Base-by-base conservation (phyloP, 2,113 vertebrate genomes). In the Zosterops japonicus region DNA sequence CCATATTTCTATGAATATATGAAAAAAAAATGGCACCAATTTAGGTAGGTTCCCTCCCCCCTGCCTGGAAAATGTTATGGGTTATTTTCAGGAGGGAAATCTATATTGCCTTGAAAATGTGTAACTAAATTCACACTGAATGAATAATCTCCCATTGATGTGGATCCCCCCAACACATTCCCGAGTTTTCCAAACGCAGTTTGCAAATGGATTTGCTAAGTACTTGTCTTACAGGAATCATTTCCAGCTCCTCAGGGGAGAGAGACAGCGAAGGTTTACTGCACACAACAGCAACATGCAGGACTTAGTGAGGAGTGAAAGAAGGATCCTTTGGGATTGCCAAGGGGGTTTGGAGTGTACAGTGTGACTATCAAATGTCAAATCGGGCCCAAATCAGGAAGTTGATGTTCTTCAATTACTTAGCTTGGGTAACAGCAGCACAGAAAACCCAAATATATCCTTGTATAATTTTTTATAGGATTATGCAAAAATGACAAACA, bases 201-300 rank as follows among this genome's bases (percentile, higher is more conserved):
- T 92, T 49, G 36, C 52, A 76, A 69, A 94, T 74, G 82, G 47
- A 88, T 92, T 90, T 86, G 71, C 92, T 83, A 91, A 95, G 70
- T 60, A 67, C 17, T 10, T 41, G 68, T 55, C 55, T 92, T 92
- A 41, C 20, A 90, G 71, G 71, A 90, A 70, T 50, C 5, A 47
- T 80, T 91, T 82, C 17, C 68, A 86, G 67, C 46, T 49, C 44
- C 79, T 86, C 44, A 1, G 12, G 52, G 85, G 71, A 92, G 47
- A 92, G 56, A 83, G 42, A 61, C 20, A 88, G 39, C 0, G 4
- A 4, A 61, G 63, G 63, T 88, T 91, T 86, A 52, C 59, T 31
- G 25, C 25, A 78, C 33, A 47, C 59, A 83, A 8, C 50, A 92
- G 71, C 2, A 5, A 27, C 36, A 67, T 1, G 13, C 65, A 63